These are phyloP conservation scores for Notocelia uddmanniana DNA, from an alignment of 2,888 invertebrate genomes.

Conservation along the genomic window DNA sequence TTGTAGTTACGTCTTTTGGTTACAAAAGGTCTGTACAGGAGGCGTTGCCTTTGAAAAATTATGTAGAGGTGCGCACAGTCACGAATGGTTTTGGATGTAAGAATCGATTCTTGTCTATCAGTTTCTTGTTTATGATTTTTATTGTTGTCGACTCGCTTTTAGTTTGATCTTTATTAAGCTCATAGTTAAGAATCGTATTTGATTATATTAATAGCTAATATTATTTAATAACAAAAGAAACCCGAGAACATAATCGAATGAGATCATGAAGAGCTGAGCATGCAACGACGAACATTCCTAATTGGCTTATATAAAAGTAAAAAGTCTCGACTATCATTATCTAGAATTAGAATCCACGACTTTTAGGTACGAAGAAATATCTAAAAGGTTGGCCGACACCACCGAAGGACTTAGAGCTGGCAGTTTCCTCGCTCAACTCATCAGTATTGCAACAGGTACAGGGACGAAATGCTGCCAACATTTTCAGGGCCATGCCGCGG, in stretches of 20 bases:
- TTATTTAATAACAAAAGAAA: constrained; percentile 8
- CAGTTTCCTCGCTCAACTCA: too few relatives aligned
- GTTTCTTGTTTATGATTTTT: constrained; percentile 33
- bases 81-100: constrained; percentile 38
- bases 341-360: too few relatives aligned
- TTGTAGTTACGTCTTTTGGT: constrained; percentile 17
- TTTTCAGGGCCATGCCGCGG: too few relatives aligned
- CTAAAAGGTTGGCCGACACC: too few relatives aligned
- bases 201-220: not conserved
- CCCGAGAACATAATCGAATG: constrained; percentile 8
- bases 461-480: too few relatives aligned
- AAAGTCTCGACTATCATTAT: too few relatives aligned
- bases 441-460: too few relatives aligned
- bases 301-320: too few relatives aligned
- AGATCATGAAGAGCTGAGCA: not conserved
- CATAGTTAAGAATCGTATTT: constrained; percentile 5
- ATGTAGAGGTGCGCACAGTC: constrained; percentile 41
- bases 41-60: constrained; percentile 45
- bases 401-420: too few relatives aligned
- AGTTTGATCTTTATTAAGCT: constrained; percentile 11
- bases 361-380: too few relatives aligned
- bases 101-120: constrained; percentile 40
- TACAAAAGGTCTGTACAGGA: constrained; percentile 5
- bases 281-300: not conserved
- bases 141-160: constrained; percentile 19